phyloP scores from a whole-genome alignment of 2,888 invertebrate species.

The Troides helena region DNA sequence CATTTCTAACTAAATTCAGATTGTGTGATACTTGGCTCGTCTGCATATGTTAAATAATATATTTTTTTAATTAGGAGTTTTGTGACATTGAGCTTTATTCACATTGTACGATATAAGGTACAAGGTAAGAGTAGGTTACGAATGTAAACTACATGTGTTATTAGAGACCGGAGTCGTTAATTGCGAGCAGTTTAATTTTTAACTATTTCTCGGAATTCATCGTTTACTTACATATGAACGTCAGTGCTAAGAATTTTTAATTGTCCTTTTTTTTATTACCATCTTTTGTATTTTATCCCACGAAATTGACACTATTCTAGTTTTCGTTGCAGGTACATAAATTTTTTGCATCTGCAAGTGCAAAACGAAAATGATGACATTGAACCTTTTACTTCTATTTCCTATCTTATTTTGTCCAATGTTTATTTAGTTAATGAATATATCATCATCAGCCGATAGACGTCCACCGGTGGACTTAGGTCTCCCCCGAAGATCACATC shows the following conservation, averaged over 20 bases:
- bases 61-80: background rate
- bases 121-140: slow-evolving; percentile 4
- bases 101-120: slow-evolving; percentile 9
- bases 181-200: background rate
- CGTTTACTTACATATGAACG: background rate
- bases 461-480: too few species aligned
- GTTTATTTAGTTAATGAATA: too few species aligned
- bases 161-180: background rate
- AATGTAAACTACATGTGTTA: background rate
- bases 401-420: too few species aligned
- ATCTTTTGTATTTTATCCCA: too few species aligned
- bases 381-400: too few species aligned
- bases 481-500: too few species aligned
- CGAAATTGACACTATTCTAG: too few species aligned
- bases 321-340: too few species aligned
- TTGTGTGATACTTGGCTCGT: background rate
- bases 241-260: background rate
- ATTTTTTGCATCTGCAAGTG: too few species aligned
- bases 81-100: slow-evolving; percentile 8
- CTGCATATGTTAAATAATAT: background rate
- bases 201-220: slow-evolving; percentile 15
- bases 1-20: background rate
- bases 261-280: too few species aligned
- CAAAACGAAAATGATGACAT: too few species aligned
- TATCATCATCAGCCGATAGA: too few species aligned